Conservation (phyloP, 2,113 vertebrate genomes). For the Mormyrus lacerda region DNA sequence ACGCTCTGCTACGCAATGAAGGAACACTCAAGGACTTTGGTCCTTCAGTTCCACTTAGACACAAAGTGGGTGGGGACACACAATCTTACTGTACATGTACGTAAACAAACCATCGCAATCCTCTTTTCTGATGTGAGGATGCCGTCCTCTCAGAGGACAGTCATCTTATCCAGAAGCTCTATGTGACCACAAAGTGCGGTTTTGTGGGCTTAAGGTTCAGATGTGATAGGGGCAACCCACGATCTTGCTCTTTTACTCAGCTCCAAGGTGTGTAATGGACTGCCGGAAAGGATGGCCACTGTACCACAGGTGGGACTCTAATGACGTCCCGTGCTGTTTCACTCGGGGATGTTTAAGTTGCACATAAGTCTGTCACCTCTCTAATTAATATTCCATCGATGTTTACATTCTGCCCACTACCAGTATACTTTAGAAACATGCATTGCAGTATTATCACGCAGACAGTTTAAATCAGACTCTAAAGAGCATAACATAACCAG, state of each 20-base stretch:
- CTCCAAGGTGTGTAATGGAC: background rate
- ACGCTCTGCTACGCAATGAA: background rate
- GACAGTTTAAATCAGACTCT: background rate
- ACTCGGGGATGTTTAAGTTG: background rate
- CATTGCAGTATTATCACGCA: background rate
- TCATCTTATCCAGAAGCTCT: background rate
- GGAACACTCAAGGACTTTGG: background rate
- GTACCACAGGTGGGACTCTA: background rate
- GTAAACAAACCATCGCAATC: background rate
- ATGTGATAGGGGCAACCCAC: background rate
- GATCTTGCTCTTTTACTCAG: background rate
- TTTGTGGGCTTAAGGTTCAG: background rate
- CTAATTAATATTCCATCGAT: background rate
- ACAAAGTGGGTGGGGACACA: background rate
- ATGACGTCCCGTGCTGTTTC: background rate
- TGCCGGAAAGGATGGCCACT: background rate
- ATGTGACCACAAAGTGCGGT: background rate
- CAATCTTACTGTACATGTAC: background rate
- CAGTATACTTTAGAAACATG: background rate
- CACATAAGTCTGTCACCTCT: background rate
- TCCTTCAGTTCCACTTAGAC: background rate
- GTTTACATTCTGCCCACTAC: slow-evolving; percentile 1
- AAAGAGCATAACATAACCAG: background rate
- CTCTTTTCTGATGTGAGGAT: background rate
- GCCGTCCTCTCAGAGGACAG: background rate